Conservation (phyloP, 2,797 vertebrate species). For the Clarias pachynema region DNA sequence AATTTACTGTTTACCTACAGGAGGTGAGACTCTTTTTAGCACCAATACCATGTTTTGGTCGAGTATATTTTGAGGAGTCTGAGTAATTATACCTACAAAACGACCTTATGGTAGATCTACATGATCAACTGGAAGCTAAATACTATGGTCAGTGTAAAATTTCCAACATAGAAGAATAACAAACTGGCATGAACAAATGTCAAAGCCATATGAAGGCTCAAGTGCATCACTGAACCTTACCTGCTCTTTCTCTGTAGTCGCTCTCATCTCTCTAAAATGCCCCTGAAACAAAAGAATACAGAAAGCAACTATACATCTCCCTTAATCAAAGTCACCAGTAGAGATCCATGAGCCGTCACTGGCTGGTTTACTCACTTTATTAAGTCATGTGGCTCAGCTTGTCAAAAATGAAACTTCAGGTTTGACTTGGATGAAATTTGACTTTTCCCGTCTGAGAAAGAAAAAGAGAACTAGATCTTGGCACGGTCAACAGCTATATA, state of each 20-base stretch:
- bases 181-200: background rate
- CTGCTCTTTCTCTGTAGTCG: constrained; percentile 40
- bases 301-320: background rate
- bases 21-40: too few species aligned
- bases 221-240: constrained; percentile 18
- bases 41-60: too few species aligned
- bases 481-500: too few species aligned
- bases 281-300: constrained; percentile 52
- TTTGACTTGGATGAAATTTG: constrained; percentile 93
- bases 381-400: constrained; percentile 88
- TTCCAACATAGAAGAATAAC: too few species aligned
- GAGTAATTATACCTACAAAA: background rate
- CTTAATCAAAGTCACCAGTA: background rate
- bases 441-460: constrained; percentile 80
- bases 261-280: constrained; percentile 45
- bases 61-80: background rate
- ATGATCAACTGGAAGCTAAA: background rate
- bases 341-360: background rate
- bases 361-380: constrained; percentile 66
- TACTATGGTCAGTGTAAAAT: background rate
- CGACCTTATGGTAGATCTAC: background rate
- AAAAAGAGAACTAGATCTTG: constrained; percentile 17
- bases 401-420: constrained; percentile 94
- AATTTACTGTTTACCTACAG: too few species aligned
- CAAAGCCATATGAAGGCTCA: background rate